These are phyloP conservation scores for Etheostoma spectabile DNA, from an alignment of 2,113 vertebrate genomes.

Conservation along the genomic window DNA sequence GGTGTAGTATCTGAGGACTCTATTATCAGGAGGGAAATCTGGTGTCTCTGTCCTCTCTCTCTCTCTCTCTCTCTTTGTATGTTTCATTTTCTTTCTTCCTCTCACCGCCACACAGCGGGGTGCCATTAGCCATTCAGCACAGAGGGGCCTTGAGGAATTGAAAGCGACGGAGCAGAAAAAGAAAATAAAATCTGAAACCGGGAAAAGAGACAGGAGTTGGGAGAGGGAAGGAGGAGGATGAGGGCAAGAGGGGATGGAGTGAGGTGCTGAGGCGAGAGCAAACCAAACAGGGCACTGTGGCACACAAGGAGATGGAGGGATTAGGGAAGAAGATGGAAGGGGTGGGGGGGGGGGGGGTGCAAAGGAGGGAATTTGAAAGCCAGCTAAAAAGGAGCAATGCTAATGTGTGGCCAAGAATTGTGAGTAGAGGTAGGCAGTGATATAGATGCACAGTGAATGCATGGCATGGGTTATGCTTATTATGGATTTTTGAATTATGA, in stretches of 20 bases:
- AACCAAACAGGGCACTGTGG: conserved; percentile 56
- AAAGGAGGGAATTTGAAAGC: conserved; percentile 30
- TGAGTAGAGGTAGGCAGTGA: conserved; percentile 18
- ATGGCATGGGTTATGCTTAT: conserved; percentile 72
- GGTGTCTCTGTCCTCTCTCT: conserved; percentile 53
- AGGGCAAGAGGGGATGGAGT: conserved; percentile 44
- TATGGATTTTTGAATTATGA: conserved; percentile 77
- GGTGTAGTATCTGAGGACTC: conserved; percentile 62
- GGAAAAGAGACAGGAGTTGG: conserved; percentile 62
- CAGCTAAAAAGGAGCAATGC: conserved; percentile 44
- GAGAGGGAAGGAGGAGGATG: conserved; percentile 15
- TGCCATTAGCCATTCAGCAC: conserved; percentile 83
- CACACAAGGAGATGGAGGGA: conserved; percentile 65
- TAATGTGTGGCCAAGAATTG: conserved; percentile 33
- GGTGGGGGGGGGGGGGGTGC: conserved; percentile 12
- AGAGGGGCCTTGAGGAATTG: conserved; percentile 82
- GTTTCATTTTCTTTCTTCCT: conserved; percentile 73
- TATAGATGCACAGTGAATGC: conserved; percentile 40
- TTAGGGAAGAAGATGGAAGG: conserved; percentile 56
- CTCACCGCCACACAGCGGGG: conserved; percentile 74
- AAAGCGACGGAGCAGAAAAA: conserved; percentile 85
- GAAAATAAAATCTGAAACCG: conserved; percentile 73
- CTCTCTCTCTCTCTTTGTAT: conserved; percentile 53
- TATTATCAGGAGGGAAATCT: conserved; percentile 72
- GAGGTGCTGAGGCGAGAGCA: conserved; percentile 53